These are phyloP conservation scores for Lindbergichthys nudifrons DNA, from an alignment of 2,797 vertebrate species.

Conservation along the genomic window DNA sequence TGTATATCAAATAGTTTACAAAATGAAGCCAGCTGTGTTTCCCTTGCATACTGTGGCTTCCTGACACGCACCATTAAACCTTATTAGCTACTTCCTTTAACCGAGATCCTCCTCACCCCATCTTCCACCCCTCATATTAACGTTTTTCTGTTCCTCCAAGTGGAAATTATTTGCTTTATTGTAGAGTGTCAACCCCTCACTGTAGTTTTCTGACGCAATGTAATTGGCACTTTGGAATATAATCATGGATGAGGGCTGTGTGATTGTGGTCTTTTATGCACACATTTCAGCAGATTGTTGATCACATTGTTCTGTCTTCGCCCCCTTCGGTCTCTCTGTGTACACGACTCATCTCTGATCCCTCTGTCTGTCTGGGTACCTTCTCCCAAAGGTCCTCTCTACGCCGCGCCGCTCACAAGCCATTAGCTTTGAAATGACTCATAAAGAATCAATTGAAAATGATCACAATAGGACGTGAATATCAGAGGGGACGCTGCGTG, in stretches of 20 bases:
- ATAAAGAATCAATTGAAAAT: slow-evolving; percentile 88
- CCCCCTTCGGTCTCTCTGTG: slow-evolving; percentile 55
- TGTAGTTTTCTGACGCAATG: slow-evolving; percentile 94
- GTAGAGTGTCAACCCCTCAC: slow-evolving; percentile 97
- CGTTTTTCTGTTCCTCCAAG: slow-evolving; percentile 98
- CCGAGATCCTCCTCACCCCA: slow-evolving; percentile 94
- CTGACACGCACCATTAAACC: slow-evolving; percentile 99
- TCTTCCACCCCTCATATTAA: slow-evolving; percentile 99
- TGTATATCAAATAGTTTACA: slow-evolving; percentile 99
- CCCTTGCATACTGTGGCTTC: slow-evolving; percentile 98
- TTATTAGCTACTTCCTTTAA: slow-evolving; percentile 99
- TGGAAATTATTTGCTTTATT: slow-evolving; percentile 99
- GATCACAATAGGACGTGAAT: slow-evolving; percentile 76
- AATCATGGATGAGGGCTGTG: slow-evolving; percentile 94
- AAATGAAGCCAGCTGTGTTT: slow-evolving; percentile 99
- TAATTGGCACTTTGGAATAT: slow-evolving; percentile 99
- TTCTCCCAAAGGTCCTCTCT: slow-evolving; percentile 75
- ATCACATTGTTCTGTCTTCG: slow-evolving; percentile 68
- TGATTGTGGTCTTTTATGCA: slow-evolving; percentile 93
- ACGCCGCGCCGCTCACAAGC: slow-evolving; percentile 83
- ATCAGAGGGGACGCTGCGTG: slow-evolving; percentile 60
- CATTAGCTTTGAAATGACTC: slow-evolving; percentile 93
- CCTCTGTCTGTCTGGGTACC: slow-evolving; percentile 67
- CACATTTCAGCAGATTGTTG: slow-evolving; percentile 92
- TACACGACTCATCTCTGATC: slow-evolving; percentile 60